Evolutionary conservation across 2,113 vertebrate genomes (phyloP), one percentile per base, ranked within the genome.

Genomic region (Sturnus vulgaris): DNA sequence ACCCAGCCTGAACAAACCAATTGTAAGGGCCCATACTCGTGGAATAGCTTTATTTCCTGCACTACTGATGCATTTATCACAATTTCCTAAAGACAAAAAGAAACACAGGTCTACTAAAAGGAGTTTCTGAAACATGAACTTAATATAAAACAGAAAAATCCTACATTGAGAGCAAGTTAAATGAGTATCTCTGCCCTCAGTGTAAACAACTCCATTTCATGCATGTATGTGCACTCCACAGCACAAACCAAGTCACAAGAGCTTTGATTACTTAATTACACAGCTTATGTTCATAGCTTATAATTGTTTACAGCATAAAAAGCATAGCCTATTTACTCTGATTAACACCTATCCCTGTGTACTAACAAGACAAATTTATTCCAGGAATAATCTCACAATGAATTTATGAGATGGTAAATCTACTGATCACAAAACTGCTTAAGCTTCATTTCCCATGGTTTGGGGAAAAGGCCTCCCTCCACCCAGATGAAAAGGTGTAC

Each of bases 231-330:
- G 33, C 61, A 42, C 53, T 68, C 24, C 30, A 37, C 30, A 80
- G 86, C 50, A 63, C 46, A 82, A 70, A 83, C 47, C 1, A 2
- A n/a, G 33, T 6, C 2, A 0, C 53, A 68, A 59, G 35, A 91
- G 83, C 69, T 93, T 59, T 80, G 50, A 88, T 66, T 83, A 79
- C 73, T 82, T 91, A 84, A 95, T 91, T 66, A 95, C 24, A 49
- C 72, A 82, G 40, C 42, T 91, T 90, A 80, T n/a, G 35, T 44
- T 93, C 35, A 57, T 71, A 82, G n/a, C 33, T 91, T 76, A 14
- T 50, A 91, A 92, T 68, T 90, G 56, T 82, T 91, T 90, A 87
- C 24, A 61, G 83, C 64, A 81, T 23, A 86, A 83, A 85, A 76
- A 52, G 11, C 60, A 70, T 37, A 61, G 47, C 16, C 59, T 91